Evolutionary conservation across 2,888 invertebrate species (phyloP), one percentile per base, ranked within the genome.

Genomic region (Macrophya alboannulata): DNA sequence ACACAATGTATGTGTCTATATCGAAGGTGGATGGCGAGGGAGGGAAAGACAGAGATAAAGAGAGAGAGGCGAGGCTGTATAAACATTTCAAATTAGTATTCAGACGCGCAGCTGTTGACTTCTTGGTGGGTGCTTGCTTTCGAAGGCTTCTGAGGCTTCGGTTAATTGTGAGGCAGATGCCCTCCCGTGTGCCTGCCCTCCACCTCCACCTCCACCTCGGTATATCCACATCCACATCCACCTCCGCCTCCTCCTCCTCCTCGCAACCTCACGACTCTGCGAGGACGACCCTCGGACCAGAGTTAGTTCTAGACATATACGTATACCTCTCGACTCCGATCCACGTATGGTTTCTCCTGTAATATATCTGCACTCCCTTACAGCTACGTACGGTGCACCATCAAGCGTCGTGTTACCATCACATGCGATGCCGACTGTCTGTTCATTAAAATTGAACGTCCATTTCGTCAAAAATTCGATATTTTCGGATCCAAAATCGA

Each of bases 81-180:
- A 92, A 93, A 92, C 92, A 93, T 93, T 93, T 91, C 89, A 91
- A 93, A 93, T 93, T 93, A 93, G 92, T 92, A 93, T 93, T 93
- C 92, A 90, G 91, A 92, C 91, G 91, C 90, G 92, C 93, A 93
- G 93, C 93, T 93, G 93, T 92, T 91, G 92, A 92, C 91, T 90
- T 90, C 90, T 90, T 90, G 90, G 90, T 89, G 91, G 90, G 89
- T 89, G 89, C 88, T 91, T 90, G 89, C 89, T 91, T 91, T 90
- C 91, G 91, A 92, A 90, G 91, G 91, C 91, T 92, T 92, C 92
- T 90, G 91, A 92, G 92, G 92, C 93, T 92, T 93, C 92, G 92
- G 92, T 93, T 93, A 93, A 93, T 93, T 92, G 93, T 92, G 89
- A 92, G 91, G 90, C 93, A 92, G 92, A 92, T 93, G 92, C 92